Conservation (phyloP, 2,797 vertebrate genomes). For the Pogoniulus pusillus region DNA sequence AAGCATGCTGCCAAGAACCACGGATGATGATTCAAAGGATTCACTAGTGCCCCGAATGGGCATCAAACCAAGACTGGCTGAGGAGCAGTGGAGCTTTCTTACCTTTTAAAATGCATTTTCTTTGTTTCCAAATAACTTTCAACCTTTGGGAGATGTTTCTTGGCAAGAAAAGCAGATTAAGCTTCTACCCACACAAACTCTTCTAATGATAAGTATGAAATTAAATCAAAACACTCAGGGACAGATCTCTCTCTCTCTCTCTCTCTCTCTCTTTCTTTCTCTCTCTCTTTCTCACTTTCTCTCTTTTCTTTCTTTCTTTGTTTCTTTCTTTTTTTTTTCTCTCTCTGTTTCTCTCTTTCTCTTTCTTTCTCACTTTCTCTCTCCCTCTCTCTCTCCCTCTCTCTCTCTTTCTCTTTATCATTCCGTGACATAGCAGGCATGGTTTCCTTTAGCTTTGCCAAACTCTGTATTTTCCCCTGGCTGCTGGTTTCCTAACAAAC, state of each 20-base stretch:
- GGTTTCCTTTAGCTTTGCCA: slow-evolving; percentile 50
- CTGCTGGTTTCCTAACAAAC: slow-evolving; percentile 53
- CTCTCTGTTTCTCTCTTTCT: neutral
- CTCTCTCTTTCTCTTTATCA: neutral
- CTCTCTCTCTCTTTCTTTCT: fast-evolving
- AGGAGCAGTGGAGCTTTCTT: slow-evolving; percentile 12
- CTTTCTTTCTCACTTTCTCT: neutral
- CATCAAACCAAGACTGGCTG: neutral
- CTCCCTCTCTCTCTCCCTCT: neutral
- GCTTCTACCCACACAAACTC: slow-evolving; percentile 19
- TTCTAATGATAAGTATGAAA: slow-evolving; percentile 43
- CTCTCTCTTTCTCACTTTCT: fast-evolving
- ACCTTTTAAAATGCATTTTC: slow-evolving; percentile 58
- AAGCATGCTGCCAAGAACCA: neutral
- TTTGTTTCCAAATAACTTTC: slow-evolving; percentile 43
- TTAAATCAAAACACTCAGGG: slow-evolving; percentile 38
- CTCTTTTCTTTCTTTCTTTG: fast-evolving
- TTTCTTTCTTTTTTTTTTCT: too few relatives aligned
- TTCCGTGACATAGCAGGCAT: slow-evolving; percentile 6
- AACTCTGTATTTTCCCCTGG: neutral
- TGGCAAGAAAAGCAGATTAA: slow-evolving; percentile 53
- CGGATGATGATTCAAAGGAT: fast-evolving
- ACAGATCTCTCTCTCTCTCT: neutral
- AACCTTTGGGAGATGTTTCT: slow-evolving; percentile 37
- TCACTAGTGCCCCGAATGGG: neutral